Evolutionary conservation across 1,140 invertebrate species (phyloP), one percentile per base, ranked within the genome.

Genomic region (Zaprionus lachaisei): DNA sequence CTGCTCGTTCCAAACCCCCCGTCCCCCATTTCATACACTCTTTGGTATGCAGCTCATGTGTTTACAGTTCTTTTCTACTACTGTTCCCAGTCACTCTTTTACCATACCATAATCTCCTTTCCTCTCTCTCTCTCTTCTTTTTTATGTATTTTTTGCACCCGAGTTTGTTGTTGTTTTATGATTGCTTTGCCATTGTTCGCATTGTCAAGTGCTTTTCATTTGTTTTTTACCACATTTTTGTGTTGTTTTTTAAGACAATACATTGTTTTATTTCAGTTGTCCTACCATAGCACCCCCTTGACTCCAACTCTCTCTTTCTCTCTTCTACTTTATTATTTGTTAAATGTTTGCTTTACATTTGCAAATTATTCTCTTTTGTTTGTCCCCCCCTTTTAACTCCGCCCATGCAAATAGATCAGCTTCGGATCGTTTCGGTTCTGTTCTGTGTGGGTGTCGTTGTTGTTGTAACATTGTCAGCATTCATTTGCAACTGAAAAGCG

Each of bases 401-500:
- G 6, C 37, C 22, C 51, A 12, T 69, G 63, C 51, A 49, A 68
- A 76, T 65, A 69, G 72, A 77, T 76, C 77, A n/a, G 66, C 57
- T 71, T 62, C 56, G 56, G 31, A 67, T 67, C 37, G 64, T 56
- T 49, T 72, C 37, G 63, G 57, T 49, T 61, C 31, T 64, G 44
- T 61, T 41, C 37, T 81, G 24, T 64, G 31, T 47, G 12, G 55
- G 17, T 17, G 38, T 22, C 22, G 6, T 41, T 34, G 22, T 24
- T 70, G 67, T 68, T 76, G 65, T 60, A 64, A 73, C 81, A 80
- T 83, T 84, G 81, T 84, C 73, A 69, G 62, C 81, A 80, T 84
- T 83, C 63, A 83, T 84, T 83, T 78, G 78, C 80, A 83, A 75
- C 66, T 83, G 72, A 83, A 79, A 83, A 79, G 65, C 78, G 67